Percentiles rank a stretch among this genome's conserved stretches.
Conservation (phyloP, 2,113 vertebrate genomes). For the Tetrax tetrax region DNA sequence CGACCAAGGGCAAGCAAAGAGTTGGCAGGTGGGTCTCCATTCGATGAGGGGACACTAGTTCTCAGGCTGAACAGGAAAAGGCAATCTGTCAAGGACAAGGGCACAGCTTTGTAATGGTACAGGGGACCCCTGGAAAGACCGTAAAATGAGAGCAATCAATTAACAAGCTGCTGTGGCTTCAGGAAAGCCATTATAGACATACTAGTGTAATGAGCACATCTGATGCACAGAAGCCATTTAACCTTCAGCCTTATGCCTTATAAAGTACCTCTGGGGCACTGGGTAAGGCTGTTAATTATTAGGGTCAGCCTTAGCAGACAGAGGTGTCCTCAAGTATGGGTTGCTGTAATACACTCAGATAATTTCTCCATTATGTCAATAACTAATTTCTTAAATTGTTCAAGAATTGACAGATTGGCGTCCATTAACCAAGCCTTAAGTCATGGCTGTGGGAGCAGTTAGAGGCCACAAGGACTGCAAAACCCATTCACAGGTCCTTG, state of each 20-base stretch:
- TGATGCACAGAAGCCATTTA: constrained; percentile 30
- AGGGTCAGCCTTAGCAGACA: constrained; percentile 14
- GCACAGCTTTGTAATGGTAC: background rate
- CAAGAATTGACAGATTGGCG: constrained; percentile 1
- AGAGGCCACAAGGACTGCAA: background rate
- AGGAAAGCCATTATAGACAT: background rate
- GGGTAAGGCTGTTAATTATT: constrained; percentile 34
- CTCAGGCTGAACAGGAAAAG: background rate
- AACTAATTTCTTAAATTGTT: constrained; percentile 45
- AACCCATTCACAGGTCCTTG: background rate
- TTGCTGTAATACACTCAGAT: background rate
- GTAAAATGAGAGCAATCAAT: constrained; percentile 17
- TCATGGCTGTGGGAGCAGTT: background rate
- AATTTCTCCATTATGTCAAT: constrained; percentile 49
- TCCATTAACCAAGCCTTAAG: constrained; percentile 9
- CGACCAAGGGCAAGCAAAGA: background rate
- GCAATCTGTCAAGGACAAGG: background rate
- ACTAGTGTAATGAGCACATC: background rate
- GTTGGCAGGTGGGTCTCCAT: background rate
- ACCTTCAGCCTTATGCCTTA: constrained; percentile 40
- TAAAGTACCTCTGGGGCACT: constrained; percentile 13
- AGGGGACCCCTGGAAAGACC: background rate
- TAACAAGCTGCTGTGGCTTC: constrained; percentile 22
- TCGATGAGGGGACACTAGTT: fast-evolving
- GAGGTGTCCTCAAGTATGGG: background rate